Percentiles rank a stretch among this genome's conserved stretches.
phyloP scores from a whole-genome alignment of 2,797 vertebrate genomes.

The Anomalospiza imberbis region DNA sequence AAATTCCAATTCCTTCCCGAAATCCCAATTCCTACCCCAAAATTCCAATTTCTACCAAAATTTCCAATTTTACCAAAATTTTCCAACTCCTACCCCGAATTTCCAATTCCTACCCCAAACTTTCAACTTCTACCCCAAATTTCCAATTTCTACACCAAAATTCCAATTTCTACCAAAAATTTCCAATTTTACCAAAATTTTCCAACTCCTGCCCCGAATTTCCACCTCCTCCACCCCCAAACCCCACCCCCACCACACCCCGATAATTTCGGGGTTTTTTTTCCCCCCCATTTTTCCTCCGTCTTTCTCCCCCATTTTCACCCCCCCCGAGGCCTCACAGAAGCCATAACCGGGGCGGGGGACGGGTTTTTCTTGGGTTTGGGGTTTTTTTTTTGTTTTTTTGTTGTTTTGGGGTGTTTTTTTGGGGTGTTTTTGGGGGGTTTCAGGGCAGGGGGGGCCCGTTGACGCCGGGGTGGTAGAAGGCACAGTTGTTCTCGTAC shows the following conservation, averaged over 20 bases:
- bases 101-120: background rate
- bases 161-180: background rate
- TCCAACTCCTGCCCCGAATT: too few species aligned
- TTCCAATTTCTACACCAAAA: background rate
- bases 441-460: conserved; percentile 83
- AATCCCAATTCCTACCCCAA: background rate
- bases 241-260: background rate
- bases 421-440: too few species aligned
- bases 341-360: too few species aligned
- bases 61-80: background rate
- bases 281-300: too few species aligned
- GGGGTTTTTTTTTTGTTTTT: too few species aligned
- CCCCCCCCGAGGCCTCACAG: too few species aligned
- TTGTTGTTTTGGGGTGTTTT: background rate
- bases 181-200: too few species aligned
- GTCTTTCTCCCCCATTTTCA: too few species aligned
- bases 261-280: too few species aligned
- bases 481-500: conserved; percentile 93
- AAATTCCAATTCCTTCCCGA: background rate
- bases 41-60: background rate
- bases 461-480: conserved; percentile 93
- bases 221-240: background rate
- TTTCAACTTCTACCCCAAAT: too few species aligned
- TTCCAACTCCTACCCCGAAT: background rate
- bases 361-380: too few species aligned